Base-by-base conservation (phyloP, 1,140 invertebrate genomes). In the Drosophila hydei region DNA sequence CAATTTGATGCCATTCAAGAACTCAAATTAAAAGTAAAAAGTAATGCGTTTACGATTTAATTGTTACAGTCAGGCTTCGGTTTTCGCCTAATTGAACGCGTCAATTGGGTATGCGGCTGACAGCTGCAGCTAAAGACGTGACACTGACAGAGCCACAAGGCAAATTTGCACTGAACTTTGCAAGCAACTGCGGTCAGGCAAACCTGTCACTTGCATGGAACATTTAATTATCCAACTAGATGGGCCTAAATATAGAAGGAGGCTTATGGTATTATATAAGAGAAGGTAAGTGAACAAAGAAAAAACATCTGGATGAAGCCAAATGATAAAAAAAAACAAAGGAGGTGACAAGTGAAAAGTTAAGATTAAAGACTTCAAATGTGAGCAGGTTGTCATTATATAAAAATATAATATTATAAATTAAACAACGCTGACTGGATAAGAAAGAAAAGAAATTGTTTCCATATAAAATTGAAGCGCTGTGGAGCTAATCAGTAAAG, bases 141-240 rank as follows among this genome's bases (percentile, higher is more conserved):
- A 7, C 23, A 19, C 23, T 19, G 42, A 30, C 51, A 52, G 36
- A 21, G 36, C n/a, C 48, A 18, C 59, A 50, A 2, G 21, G n/a
- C 59, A 9, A 30, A 25, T 36, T 56, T 8, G 14, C 18, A 30
- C 25, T n/a, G 9, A 5, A 3, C 19, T 40, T 16, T 47, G 43
- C 43, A 21, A 45, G n/a, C 14, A 4, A 14, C 9, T 50, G 14
- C 14, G 45, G 2, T 18, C 11, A 51, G 16, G 1, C 25, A 18
- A 25, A 42, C 14, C 40, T 59, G 56, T 45, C 56, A 59, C 21
- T 4, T 36, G 21, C 48, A 36, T 36, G 12, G n/a, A 21, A 11
- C 43, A 45, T 36, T 23, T 62, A 52, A 70, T 70, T 70, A 54
- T 47, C 36, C 30, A 59, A 59, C 52, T 27, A 51, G 63, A 68